Evolutionary conservation across 2,113 vertebrate genomes (phyloP), one percentile per base, ranked within the genome.

Genomic region (Sterrhoptilus dennistouni): DNA sequence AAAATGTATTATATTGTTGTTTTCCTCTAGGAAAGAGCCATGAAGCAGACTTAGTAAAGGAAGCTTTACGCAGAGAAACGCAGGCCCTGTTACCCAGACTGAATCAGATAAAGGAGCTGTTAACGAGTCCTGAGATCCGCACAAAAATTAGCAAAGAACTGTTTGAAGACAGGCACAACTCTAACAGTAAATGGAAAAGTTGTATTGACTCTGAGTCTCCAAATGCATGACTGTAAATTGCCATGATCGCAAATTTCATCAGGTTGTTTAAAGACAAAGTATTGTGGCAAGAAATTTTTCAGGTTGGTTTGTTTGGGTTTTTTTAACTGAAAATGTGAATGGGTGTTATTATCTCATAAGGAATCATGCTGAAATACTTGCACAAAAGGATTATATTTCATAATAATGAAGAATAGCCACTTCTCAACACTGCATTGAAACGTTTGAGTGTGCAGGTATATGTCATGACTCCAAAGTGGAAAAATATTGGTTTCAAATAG

Each of bases 141-240:
- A 97, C 29, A 65, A 98, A 96, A 95, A 98, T 98, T 71, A 94
- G 96, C 76, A 98, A 80, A 94, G 98, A 99, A 83, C 97, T 99
- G 35, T 98, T 97, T 95, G 97, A 96, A 97, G 96, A 93, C 89
- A 90, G 86, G 86, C 84, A 85, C 85, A 66, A 81, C 79, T 83
- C 66, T 77, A 59, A 53, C 56, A 95, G 56, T 88, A 95, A 91
- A 93, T 75, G 68, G 89, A 77, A 94, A 91, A 95, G 72, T 16
- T 40, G 42, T 61, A 28, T 44, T 95, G 90, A 93, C 74, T 90
- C 80, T 81, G 76, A 52, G 12, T 35, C n/a, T 83, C 49, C 87
- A 81, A 83, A 82, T 79, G 68, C 54, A 40, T 97, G 86, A 95
- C 33, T 94, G 56, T 94, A n/a, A 76, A 42, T 89, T 87, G 70